Evolutionary conservation across 2,888 invertebrate species (phyloP).

Genomic region (Mimachlamys varia): DNA sequence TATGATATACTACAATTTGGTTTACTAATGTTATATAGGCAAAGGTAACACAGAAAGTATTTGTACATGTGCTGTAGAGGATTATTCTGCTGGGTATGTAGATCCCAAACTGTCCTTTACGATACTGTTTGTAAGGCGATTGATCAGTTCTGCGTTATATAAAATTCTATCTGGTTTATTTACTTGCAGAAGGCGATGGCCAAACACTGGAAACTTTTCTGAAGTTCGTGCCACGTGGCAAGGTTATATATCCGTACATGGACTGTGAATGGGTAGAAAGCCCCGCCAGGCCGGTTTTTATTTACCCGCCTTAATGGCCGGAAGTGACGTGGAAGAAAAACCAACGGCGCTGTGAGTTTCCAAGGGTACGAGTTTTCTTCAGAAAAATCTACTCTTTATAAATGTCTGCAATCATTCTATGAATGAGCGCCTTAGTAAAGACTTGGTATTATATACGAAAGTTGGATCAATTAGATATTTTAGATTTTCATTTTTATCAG

Average conservation of each 20-base stretch:
- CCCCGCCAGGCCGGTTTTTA: slow-evolving; percentile 72
- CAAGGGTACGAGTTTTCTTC: neutral
- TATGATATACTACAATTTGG: no score
- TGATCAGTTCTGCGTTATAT: neutral
- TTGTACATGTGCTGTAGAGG: no score
- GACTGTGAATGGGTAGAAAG: slow-evolving; percentile 76
- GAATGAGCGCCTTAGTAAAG: neutral
- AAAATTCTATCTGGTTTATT: no score
- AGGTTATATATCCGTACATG: slow-evolving; percentile 62
- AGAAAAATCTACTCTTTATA: neutral
- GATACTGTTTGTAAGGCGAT: no score
- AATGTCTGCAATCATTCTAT: neutral
- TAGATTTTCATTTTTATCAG: neutral
- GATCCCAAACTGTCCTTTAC: no score
- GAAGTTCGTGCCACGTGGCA: slow-evolving; percentile 62
- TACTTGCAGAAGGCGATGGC: slow-evolving; percentile 61
- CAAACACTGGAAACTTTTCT: slow-evolving; percentile 61
- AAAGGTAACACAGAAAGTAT: no score
- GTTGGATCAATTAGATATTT: neutral
- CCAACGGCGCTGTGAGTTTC: neutral
- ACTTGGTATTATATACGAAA: neutral
- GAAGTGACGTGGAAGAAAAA: neutral
- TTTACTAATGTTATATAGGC: no score
- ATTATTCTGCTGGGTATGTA: no score
- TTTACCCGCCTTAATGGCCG: slow-evolving; percentile 55